Conservation (phyloP, 2,888 invertebrate species). For the Drosophila yooni region DNA sequence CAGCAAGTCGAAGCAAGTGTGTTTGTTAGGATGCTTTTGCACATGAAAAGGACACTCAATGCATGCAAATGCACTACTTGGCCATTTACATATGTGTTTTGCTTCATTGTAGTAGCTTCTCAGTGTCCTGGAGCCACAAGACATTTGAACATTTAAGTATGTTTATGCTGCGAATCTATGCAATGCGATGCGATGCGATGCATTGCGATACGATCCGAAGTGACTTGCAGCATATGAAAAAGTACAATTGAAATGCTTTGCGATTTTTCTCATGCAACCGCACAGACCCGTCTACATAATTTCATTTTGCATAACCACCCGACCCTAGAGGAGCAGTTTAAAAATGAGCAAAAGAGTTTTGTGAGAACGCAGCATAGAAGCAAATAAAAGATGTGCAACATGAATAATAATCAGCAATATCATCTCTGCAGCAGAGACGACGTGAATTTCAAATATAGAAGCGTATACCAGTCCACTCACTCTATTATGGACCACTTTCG, state of each 20-base stretch:
- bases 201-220: slow-evolving; percentile 37
- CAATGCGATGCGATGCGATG: slow-evolving; percentile 42
- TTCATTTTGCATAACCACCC: slow-evolving; percentile 49
- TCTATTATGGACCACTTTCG: slow-evolving; percentile 25
- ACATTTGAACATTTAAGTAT: slow-evolving; percentile 73
- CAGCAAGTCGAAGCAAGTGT: neutral
- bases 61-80: slow-evolving; percentile 68
- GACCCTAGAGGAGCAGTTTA: slow-evolving; percentile 3
- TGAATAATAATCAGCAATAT: slow-evolving; percentile 66
- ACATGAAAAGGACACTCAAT: slow-evolving; percentile 54
- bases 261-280: slow-evolving; percentile 72
- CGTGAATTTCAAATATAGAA: neutral
- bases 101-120: slow-evolving; percentile 10
- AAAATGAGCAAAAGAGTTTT: neutral
- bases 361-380: slow-evolving; percentile 6
- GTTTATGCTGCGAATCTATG: slow-evolving; percentile 66
- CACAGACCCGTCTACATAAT: slow-evolving; percentile 19
- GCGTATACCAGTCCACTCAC: slow-evolving; percentile 10
- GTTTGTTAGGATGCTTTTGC: slow-evolving; percentile 23
- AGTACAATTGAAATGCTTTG: slow-evolving; percentile 75
- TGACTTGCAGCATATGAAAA: slow-evolving; percentile 77
- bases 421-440: slow-evolving; percentile 24
- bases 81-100: slow-evolving; percentile 30
- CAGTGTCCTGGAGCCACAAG: slow-evolving; percentile 53
- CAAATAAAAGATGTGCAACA: slow-evolving; percentile 69